Evolutionary conservation across 2,113 vertebrate genomes (phyloP).

Genomic region (Mormyrus lacerda): DNA sequence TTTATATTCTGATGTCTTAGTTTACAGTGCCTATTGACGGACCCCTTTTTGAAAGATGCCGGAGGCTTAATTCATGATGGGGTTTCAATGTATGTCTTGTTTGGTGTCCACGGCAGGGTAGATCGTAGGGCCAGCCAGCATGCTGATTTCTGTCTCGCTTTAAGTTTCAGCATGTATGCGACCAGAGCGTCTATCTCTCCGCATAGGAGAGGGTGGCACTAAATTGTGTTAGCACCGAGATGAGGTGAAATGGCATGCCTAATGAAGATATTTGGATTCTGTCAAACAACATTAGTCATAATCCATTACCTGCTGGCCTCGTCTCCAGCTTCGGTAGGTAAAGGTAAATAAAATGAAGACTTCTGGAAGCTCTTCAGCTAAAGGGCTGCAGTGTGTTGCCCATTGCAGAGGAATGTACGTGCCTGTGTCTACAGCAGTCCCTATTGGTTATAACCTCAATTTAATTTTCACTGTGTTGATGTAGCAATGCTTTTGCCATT

Average conservation of each 20-base stretch:
- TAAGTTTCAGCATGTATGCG: background rate
- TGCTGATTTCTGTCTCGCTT: background rate
- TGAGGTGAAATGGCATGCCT: slow-evolving; percentile 31
- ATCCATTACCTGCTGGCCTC: slow-evolving; percentile 49
- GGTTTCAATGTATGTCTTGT: background rate
- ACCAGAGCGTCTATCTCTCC: background rate
- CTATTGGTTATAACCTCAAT: background rate
- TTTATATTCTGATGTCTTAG: background rate
- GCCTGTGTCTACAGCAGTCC: background rate
- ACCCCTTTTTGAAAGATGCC: background rate
- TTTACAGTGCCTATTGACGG: background rate
- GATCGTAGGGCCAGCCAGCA: background rate
- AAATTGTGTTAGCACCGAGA: slow-evolving; percentile 26
- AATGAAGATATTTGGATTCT: slow-evolving; percentile 51
- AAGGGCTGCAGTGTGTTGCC: slow-evolving; percentile 30
- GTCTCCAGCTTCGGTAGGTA: background rate
- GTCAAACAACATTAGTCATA: slow-evolving; percentile 61
- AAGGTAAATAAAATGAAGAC: slow-evolving; percentile 32
- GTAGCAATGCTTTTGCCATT: slow-evolving; percentile 21
- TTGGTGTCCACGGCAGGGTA: background rate
- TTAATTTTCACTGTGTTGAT: slow-evolving; percentile 26
- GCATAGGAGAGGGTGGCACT: slow-evolving; percentile 20
- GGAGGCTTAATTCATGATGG: background rate
- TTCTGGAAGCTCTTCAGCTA: slow-evolving; percentile 14
- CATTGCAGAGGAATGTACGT: slow-evolving; percentile 12